Evolutionary conservation across 30 jellyfish, hydroid and myxozoan species (phyloP), one percentile per base, ranked within the genome.

Genomic region (Aurelia coerulea): DNA sequence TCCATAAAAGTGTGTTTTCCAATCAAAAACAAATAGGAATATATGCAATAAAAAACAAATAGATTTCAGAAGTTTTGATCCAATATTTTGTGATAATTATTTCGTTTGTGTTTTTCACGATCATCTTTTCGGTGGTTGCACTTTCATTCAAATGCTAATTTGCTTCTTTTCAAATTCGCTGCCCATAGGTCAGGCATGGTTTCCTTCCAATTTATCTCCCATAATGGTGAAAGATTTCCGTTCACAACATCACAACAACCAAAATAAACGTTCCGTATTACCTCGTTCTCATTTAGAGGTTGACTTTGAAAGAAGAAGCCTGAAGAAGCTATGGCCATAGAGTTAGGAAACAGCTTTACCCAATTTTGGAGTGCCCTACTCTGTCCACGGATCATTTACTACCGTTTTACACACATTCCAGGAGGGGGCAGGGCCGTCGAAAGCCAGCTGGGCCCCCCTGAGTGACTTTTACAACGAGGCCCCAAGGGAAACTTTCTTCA

Each of bases 111-210:
- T 64, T 39, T 62, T 79, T 79, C 29, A 79, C 65, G 59, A 76
- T 13, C 76, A 68, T 73, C 65, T 63, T 53, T 82, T 67, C 81
- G 88, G 81, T 74, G 77, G 88, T 60, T 73, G 88, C 65, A 78
- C 85, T 68, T 51, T 4, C 79, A 80, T 82, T 82, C 91, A 82
- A 39, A 76, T 76, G 87, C 87, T 76, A 76, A 76, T 76, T 37
- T 76, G 66, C 51, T 63, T 35, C 65, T 39, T 76, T 76, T 76
- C 51, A 76, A 74, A 56, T 76, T 76, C 76, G 62, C 87, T 76
- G 35, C 66, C 76, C 32, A 56, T 34, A 76, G 63, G 63, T 64
- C 87, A 31, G 60, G 87, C 31, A 34, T 76, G 87, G 63, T 31
- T 76, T 76, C 65, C 63, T 68, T 76, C 87, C 37, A 56, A 63